Percentiles rank a stretch among this genome's conserved stretches.
phyloP scores from a whole-genome alignment of 2,113 vertebrate species.

The Thamnaconus septentrionalis region DNA sequence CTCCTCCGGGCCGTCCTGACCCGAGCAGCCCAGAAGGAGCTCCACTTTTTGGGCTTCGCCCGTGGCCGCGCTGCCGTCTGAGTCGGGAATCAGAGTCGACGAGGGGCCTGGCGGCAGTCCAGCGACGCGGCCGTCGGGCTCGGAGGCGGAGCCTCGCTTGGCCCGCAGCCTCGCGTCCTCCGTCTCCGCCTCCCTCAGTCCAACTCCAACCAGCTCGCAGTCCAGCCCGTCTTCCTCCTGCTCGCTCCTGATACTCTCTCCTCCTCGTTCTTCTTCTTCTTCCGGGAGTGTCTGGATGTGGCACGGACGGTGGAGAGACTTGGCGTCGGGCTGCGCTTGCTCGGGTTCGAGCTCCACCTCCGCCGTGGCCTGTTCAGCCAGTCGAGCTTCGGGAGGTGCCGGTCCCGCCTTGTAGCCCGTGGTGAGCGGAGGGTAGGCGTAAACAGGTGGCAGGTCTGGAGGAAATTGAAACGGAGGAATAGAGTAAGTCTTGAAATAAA shows the following conservation, averaged over 20 bases:
- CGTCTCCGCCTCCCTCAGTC: conserved; percentile 25
- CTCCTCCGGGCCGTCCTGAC: conserved; percentile 55
- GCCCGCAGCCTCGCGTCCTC: conserved; percentile 22
- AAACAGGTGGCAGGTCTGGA: conserved; percentile 86
- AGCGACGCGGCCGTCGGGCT: conserved; percentile 34
- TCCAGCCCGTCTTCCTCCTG: conserved; percentile 41
- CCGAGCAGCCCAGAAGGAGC: conserved; percentile 41
- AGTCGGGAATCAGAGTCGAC: conserved; percentile 34
- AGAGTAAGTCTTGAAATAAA: conserved; percentile 6
- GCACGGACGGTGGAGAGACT: conserved; percentile 49
- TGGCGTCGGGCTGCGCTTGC: conserved; percentile 51
- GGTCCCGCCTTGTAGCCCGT: conserved; percentile 82
- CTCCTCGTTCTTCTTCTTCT: conserved; percentile 31
- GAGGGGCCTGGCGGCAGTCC: conserved; percentile 49
- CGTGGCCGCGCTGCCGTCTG: conserved; percentile 36
- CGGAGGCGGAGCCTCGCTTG: conserved; percentile 41
- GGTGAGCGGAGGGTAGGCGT: conserved; percentile 76
- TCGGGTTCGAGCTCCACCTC: conserved; percentile 72
- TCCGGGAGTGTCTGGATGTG: conserved; percentile 41
- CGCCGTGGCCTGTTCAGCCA: conserved; percentile 81
- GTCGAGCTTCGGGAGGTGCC: conserved; percentile 74
- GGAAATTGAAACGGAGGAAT: conserved; percentile 5
- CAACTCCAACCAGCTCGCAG: conserved; percentile 50
- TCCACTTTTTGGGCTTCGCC: conserved; percentile 50
- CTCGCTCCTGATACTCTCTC: too few species aligned